These are phyloP conservation scores for Macrotrachela quadricornifera DNA, from an alignment of 1,140 invertebrate species.

Conservation along the genomic window DNA sequence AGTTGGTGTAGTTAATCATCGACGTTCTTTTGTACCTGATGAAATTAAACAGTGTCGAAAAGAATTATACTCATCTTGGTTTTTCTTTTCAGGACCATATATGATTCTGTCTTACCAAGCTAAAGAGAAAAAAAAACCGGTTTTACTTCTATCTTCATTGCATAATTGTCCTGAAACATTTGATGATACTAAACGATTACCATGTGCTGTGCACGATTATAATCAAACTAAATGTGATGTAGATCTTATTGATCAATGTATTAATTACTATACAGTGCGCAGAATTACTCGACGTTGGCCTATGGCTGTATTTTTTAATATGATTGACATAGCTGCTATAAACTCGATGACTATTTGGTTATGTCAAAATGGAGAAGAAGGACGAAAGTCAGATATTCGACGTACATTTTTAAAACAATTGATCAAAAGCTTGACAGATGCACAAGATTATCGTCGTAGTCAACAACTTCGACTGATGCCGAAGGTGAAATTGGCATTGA, in stretches of 20 bases:
- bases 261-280: slow-evolving; percentile 10
- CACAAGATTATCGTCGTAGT: too few relatives aligned
- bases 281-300: slow-evolving; percentile 13
- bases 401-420: too few relatives aligned
- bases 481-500: too few relatives aligned
- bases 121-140: slow-evolving; percentile 12
- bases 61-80: neutral
- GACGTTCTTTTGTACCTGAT: neutral
- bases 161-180: neutral
- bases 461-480: too few relatives aligned
- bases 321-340: slow-evolving; percentile 11
- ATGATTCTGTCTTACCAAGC: slow-evolving; percentile 13
- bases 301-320: slow-evolving; percentile 12
- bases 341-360: neutral
- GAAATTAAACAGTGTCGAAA: neutral
- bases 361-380: too few relatives aligned
- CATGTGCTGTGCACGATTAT: slow-evolving; percentile 9
- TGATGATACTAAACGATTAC: slow-evolving; percentile 5
- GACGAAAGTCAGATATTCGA: too few relatives aligned
- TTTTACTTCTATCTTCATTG: slow-evolving; percentile 8
- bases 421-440: too few relatives aligned
- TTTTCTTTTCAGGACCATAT: neutral
- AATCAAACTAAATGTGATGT: slow-evolving; percentile 10
- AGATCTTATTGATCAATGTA: slow-evolving; percentile 10
- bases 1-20: neutral